phyloP scores from a whole-genome alignment of 1,140 invertebrate genomes.

The Drosophila watanabei region DNA sequence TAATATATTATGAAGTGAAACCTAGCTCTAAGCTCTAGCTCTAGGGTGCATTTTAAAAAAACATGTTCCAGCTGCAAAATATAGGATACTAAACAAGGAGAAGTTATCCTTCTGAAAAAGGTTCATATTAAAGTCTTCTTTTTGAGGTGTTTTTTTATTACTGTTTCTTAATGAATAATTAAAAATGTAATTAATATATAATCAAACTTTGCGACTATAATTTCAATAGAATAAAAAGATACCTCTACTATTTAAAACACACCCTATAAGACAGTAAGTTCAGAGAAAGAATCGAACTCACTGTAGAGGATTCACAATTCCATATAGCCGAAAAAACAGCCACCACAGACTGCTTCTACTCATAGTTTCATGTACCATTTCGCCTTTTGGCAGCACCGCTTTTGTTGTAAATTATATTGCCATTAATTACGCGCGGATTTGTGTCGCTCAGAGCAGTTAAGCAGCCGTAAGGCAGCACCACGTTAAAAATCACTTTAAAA shows the following conservation, averaged over 20 bases:
- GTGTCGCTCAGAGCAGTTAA: slow-evolving; percentile 64
- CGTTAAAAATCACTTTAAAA: slow-evolving; percentile 81
- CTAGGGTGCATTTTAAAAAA: too few relatives aligned
- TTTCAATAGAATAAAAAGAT: neutral
- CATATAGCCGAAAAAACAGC: neutral
- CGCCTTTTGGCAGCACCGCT: slow-evolving; percentile 1
- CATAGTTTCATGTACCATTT: slow-evolving; percentile 28
- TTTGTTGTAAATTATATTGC: slow-evolving; percentile 77
- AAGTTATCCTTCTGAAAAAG: too few relatives aligned
- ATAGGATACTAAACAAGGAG: neutral
- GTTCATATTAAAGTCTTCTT: too few relatives aligned
- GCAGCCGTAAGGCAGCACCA: slow-evolving; percentile 63
- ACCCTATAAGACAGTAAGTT: neutral
- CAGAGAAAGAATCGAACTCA: neutral
- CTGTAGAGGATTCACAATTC: slow-evolving; percentile 26
- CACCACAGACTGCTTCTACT: slow-evolving; percentile 2
- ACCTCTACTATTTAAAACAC: neutral
- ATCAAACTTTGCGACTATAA: neutral
- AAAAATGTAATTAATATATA: too few relatives aligned
- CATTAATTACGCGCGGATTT: slow-evolving; percentile 77
- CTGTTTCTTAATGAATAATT: too few relatives aligned
- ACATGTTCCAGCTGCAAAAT: too few relatives aligned
- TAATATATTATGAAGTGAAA: neutral
- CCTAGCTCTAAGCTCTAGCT: neutral
- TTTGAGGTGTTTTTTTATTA: too few relatives aligned